Evolutionary conservation across 23 tunicate genomes (phyloP).

Genomic region (Halocynthia roretzi): DNA sequence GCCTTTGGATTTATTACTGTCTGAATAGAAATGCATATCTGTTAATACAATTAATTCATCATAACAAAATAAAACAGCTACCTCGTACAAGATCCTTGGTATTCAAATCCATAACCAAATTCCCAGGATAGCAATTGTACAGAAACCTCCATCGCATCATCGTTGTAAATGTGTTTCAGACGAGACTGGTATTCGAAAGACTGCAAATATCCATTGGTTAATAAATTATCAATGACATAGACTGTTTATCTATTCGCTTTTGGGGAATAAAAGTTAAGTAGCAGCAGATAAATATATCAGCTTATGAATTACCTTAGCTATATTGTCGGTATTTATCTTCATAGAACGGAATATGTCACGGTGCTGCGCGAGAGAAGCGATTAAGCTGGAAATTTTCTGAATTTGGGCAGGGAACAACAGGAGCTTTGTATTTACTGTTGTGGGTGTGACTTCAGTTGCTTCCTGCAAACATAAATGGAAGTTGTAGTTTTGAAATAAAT

Average conservation of each 20-base stretch:
- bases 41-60: not conserved
- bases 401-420: conserved; percentile 81
- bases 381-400: conserved; percentile 51
- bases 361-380: conserved; percentile 62
- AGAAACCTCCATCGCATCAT: conserved; percentile 59
- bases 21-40: not conserved
- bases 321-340: not conserved
- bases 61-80: conserved; percentile 2
- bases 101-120: conserved; percentile 90
- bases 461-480: not conserved
- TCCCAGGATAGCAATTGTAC: conserved; percentile 47
- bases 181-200: conserved; percentile 64
- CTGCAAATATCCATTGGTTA: conserved; percentile 10
- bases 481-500: too few relatives aligned
- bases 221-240: too few relatives aligned
- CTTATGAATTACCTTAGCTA: conserved; percentile 1
- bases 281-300: not conserved
- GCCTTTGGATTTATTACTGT: too few relatives aligned
- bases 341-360: conserved; percentile 49
- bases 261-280: too few relatives aligned
- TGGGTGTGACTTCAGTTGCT: conserved; percentile 1
- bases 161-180: conserved; percentile 53
- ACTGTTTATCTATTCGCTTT: not conserved
- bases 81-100: conserved; percentile 87
- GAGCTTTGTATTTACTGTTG: conserved; percentile 23